Evolutionary conservation across 2,888 invertebrate species (phyloP).

Genomic region (Gastrophysa polygoni): DNA sequence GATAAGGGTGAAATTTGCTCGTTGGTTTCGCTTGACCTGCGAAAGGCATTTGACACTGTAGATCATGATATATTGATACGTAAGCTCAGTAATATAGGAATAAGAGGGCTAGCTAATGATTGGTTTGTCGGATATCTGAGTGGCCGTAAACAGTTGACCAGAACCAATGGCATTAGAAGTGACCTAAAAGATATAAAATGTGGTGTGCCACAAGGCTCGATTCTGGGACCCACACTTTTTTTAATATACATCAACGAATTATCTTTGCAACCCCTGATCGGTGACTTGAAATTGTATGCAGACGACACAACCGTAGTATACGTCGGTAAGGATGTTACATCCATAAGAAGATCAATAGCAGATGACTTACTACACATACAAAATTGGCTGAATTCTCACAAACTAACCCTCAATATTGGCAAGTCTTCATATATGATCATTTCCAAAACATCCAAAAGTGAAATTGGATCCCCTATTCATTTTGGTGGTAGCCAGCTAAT

Average conservation of each 20-base stretch:
- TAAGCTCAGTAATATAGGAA: neutral
- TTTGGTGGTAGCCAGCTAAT: neutral
- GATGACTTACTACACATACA: neutral
- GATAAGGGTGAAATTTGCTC: neutral
- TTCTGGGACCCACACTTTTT: neutral
- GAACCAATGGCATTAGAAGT: neutral
- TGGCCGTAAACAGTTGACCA: neutral
- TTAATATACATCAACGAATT: neutral
- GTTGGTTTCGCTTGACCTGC: slow-evolving; percentile 1
- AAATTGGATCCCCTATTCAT: neutral
- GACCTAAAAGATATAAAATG: neutral
- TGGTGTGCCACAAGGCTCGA: neutral
- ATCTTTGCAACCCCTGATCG: neutral
- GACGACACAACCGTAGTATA: neutral
- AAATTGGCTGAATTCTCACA: slow-evolving; percentile 2
- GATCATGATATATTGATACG: neutral
- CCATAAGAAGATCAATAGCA: neutral
- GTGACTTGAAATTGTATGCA: neutral
- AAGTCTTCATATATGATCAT: neutral
- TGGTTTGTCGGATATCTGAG: neutral
- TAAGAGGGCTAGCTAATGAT: neutral
- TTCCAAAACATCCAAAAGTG: neutral
- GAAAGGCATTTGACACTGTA: neutral
- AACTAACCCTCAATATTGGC: neutral
- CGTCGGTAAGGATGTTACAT: neutral